phyloP scores from a whole-genome alignment of 2,888 invertebrate genomes.

The Uropetala carovei region DNA sequence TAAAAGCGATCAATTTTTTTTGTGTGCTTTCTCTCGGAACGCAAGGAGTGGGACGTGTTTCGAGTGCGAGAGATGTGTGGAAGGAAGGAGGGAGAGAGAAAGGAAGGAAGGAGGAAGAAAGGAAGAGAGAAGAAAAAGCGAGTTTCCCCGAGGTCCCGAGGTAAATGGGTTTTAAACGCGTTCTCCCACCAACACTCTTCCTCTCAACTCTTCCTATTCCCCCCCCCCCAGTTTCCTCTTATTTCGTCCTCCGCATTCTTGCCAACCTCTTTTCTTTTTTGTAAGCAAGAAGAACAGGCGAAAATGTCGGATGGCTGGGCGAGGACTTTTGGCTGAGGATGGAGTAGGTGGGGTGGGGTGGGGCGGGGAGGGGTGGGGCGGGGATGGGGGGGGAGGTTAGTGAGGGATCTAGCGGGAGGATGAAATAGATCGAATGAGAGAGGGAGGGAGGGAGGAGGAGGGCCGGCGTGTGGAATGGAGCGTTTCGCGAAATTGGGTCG shows the following conservation, averaged over 20 bases:
- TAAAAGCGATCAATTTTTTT: background rate
- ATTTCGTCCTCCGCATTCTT: background rate
- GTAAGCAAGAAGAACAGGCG: background rate
- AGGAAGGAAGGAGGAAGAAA: no score
- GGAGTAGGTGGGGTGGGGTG: background rate
- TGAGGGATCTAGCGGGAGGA: background rate
- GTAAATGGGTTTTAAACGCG: conserved; percentile 34
- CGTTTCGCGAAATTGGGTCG: no score
- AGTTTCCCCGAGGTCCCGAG: background rate
- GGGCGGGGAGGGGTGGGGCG: background rate
- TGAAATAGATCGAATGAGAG: background rate
- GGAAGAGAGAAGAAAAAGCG: background rate
- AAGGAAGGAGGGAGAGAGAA: background rate
- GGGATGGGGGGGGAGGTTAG: background rate
- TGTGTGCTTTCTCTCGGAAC: background rate
- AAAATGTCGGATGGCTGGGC: background rate
- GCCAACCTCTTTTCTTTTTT: background rate
- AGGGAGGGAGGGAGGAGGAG: no score
- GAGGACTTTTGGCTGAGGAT: background rate
- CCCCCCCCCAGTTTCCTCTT: no score
- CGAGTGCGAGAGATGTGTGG: no score
- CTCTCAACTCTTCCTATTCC: background rate
- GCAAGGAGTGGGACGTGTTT: background rate
- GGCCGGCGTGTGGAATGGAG: no score
- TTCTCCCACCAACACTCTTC: background rate